Conservation (phyloP, 2,113 vertebrate species). For the Acrocephalus kingi region DNA sequence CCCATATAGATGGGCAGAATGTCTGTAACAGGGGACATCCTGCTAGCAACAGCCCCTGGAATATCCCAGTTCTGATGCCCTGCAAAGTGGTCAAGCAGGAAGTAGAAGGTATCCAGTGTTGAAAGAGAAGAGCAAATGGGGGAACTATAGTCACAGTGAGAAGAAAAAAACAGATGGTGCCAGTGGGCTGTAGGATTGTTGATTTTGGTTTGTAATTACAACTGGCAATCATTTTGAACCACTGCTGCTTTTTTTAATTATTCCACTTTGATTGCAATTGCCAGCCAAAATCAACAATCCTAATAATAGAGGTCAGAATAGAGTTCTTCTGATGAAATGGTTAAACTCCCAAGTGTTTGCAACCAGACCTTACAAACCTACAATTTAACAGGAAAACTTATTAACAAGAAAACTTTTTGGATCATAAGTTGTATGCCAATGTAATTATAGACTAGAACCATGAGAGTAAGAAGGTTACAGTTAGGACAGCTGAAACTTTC, state of each 20-base stretch:
- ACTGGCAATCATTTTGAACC: slow-evolving; percentile 17
- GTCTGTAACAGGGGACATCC: neutral
- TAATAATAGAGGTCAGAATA: neutral
- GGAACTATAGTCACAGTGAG: neutral
- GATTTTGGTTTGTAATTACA: slow-evolving; percentile 38
- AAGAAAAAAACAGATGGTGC: neutral
- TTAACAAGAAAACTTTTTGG: neutral
- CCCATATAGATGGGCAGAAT: neutral
- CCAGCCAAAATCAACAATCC: slow-evolving; percentile 43
- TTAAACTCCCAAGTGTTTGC: neutral
- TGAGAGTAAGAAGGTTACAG: neutral
- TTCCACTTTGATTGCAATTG: slow-evolving; percentile 19
- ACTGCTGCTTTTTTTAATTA: slow-evolving; percentile 17
- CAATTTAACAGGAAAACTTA: neutral
- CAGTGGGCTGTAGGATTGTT: neutral
- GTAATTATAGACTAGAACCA: neutral
- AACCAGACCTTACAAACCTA: neutral
- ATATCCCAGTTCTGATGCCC: neutral
- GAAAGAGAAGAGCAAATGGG: neutral
- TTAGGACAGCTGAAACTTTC: neutral
- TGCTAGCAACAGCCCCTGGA: neutral
- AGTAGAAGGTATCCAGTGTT: neutral
- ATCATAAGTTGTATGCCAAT: neutral
- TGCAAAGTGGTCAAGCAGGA: neutral
- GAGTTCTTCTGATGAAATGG: neutral